Evolutionary conservation across 2,888 invertebrate species (phyloP).

Genomic region (Plutella xylostella): DNA sequence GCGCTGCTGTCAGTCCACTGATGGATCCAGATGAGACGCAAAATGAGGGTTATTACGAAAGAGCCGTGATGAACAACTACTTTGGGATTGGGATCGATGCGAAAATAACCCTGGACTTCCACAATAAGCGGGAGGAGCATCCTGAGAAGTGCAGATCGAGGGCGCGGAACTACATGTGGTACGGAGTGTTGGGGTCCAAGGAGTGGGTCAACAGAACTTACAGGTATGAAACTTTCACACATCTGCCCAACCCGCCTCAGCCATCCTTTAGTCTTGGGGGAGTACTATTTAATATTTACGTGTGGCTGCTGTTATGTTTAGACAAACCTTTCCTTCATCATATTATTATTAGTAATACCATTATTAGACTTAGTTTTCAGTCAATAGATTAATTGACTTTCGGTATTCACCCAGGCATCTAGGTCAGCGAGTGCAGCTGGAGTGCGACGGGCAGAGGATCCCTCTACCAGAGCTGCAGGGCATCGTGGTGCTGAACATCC

Average conservation of each 20-base stretch:
- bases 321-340: too few relatives aligned
- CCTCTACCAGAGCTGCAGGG: slow-evolving; percentile 96
- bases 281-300: too few relatives aligned
- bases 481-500: slow-evolving; percentile 95
- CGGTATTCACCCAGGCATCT: slow-evolving; percentile 73
- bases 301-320: too few relatives aligned
- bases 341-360: too few relatives aligned
- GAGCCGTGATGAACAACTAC: slow-evolving; percentile 98
- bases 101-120: slow-evolving; percentile 96
- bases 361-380: not conserved
- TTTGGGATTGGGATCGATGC: slow-evolving; percentile 99
- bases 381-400: not conserved
- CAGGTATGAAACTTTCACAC: slow-evolving; percentile 56
- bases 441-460: slow-evolving; percentile 96
- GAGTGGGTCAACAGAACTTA: slow-evolving; percentile 91
- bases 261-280: too few relatives aligned
- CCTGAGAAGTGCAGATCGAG: slow-evolving; percentile 96
- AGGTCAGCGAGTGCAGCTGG: slow-evolving; percentile 93
- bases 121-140: slow-evolving; percentile 96
- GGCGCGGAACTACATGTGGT: slow-evolving; percentile 97
- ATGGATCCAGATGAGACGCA: slow-evolving; percentile 93
- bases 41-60: slow-evolving; percentile 90
- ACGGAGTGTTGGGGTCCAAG: slow-evolving; percentile 83
- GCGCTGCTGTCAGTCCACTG: slow-evolving; percentile 95
- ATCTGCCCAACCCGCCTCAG: too few relatives aligned